Base-by-base conservation (phyloP, 2,797 vertebrate species). In the Ispidina lecontei region DNA sequence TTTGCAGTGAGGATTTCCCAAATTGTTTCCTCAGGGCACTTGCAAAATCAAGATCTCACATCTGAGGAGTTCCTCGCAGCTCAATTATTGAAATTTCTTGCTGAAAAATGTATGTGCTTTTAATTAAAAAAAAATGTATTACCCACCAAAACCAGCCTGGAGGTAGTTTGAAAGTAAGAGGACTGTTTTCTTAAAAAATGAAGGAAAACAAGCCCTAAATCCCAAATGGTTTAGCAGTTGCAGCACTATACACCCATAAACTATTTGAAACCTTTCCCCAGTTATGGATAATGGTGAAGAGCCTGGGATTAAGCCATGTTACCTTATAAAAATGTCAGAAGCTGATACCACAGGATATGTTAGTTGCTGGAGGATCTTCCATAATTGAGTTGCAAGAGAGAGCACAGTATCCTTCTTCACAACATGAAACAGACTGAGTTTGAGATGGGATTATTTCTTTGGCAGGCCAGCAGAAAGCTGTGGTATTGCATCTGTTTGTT, bases 51-150 rank as follows among this genome's bases (percentile, higher is more conserved):
- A 78, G 43, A 88, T 68, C 55, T 95, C 46, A 63, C 81, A 58
- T 68, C 89, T 93, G 39, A 95, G 86, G 63, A 80, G 54, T 39
- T 94, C 70, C 84, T 95, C 19, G 14, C 47, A 78, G 71, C 72
- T 89, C 75, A 94, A 28, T 94, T 96, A 95, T n/a, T 90, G 63
- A 94, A 90, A 95, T 93, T 93, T 94, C 87, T 93, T 83, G 56
- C 77, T 91, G 79, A 91, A 94, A 94, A 94, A 94, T 95, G 19
- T 81, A 89, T 91, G 74, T 2, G 2, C 49, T 95, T 95, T 69
- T 91, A 92, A 94, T 95, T 94, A 21, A 71, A 86, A 82, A 89
- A 80, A 49, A 72, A 39, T 14, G 37, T 67, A n/a, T 11, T 25
- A 81, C 31, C 25, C 33, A 81, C 41, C 39, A 91, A 93, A 95